Evolutionary conservation across 2,888 invertebrate genomes (phyloP), one percentile per base, ranked within the genome.

Genomic region (Eumerus sabulonum): DNA sequence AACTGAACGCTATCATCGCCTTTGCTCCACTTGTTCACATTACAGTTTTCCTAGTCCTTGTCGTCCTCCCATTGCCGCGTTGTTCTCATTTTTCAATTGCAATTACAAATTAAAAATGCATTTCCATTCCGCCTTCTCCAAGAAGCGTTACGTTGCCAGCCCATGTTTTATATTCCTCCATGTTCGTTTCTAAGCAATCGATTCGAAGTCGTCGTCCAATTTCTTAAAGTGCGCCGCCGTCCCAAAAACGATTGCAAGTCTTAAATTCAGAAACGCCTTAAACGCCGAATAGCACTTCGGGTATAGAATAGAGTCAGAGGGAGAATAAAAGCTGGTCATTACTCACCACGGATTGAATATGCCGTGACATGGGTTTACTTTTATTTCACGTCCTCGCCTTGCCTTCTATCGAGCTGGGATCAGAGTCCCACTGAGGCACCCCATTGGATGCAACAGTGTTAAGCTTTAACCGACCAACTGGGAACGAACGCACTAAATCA

Each of bases 21-120:
- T 27, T 27, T 7, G 7, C 27, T 7, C 27, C 3, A 27, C 7
- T 27, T 7, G 27, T 7, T 27, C 27, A 7, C 27, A 27, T 27
- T 27, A 4, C 27, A 27, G 3, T 7, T 7, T 4, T 27, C 27
- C 3, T 7, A 27, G 27, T 27, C 27, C 27, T 27, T 27, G 27
- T 27, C 27, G 27, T 40, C n/a, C 5, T 40, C 11, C 40, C 40
- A 40, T 62, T 14, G 9, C 42, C 47, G 48, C 76, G 57, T 50
- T 27, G 27, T 27, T 70, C 27, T 63, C 53, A 64, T 67, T 72
- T 57, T 40, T 42, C 67, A 56, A 72, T 47, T 68, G 57, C 67
- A 50, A 63, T 59, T 72, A 40, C 67, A 63, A 77, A 77, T 77
- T 77, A 77, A 77, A 77, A 77, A 77, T 77, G 77, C 72, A 77